A percentile compares a stretch with the other conserved stretches of the same genome.
phyloP scores from a whole-genome alignment of 1,140 invertebrate species.

The Neodiprion virginianus region DNA sequence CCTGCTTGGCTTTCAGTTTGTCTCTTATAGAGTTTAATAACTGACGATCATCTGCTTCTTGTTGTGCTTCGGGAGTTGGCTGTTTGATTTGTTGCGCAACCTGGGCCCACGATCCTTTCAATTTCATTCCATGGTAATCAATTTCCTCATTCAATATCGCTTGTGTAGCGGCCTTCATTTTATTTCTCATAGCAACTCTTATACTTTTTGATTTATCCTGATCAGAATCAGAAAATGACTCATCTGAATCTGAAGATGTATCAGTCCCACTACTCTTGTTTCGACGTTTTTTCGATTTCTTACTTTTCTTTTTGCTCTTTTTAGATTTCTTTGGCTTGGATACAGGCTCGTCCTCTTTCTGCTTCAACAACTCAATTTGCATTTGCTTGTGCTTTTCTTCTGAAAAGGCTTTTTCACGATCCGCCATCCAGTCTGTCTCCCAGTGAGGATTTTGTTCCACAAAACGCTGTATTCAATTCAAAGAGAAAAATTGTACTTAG shows the following conservation, averaged over 20 bases:
- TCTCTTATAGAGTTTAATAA: constrained; percentile 54
- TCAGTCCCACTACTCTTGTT: constrained; percentile 62
- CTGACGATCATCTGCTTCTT: constrained; percentile 45
- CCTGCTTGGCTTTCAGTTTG: constrained; percentile 59
- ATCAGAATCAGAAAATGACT: constrained; percentile 61
- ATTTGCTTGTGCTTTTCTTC: constrained; percentile 58
- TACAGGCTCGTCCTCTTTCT: constrained; percentile 54
- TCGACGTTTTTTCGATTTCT: constrained; percentile 65
- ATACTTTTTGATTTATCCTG: constrained; percentile 68
- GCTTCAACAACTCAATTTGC: constrained; percentile 54
- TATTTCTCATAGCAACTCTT: constrained; percentile 73
- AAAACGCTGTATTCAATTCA: constrained; percentile 66
- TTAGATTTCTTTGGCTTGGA: constrained; percentile 58
- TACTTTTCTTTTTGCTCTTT: constrained; percentile 68
- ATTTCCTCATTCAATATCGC: constrained; percentile 61
- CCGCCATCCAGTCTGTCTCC: constrained; percentile 84
- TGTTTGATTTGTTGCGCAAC: constrained; percentile 36
- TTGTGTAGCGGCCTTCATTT: constrained; percentile 57
- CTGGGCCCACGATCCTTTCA: constrained; percentile 42
- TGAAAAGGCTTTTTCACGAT: constrained; percentile 76
- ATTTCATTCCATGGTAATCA: constrained; percentile 46
- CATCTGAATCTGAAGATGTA: constrained; percentile 61
- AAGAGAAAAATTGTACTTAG: constrained; percentile 29
- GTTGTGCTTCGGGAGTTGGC: constrained; percentile 29
- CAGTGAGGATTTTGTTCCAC: constrained; percentile 83